Evolutionary conservation across 2,888 invertebrate species (phyloP).

Genomic region (Anodontia alba): DNA sequence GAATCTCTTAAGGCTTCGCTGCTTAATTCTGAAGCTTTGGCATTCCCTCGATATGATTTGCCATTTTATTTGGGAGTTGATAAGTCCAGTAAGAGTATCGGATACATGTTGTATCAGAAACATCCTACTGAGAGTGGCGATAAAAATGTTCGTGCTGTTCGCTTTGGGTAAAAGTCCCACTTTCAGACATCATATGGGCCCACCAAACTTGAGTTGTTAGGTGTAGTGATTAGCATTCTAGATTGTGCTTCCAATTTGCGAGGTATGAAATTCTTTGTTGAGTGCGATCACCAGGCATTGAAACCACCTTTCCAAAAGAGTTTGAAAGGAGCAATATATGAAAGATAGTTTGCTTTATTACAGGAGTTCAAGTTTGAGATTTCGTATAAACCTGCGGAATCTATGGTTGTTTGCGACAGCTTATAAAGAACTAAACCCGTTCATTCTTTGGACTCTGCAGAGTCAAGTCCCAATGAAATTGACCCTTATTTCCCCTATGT

Average conservation of each 20-base stretch:
- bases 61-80: constrained; percentile 27
- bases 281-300: constrained; percentile 41
- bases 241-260: neutral
- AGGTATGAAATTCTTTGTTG: constrained; percentile 27
- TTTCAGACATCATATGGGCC: constrained; percentile 30
- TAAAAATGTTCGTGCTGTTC: constrained; percentile 24
- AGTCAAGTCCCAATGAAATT: constrained; percentile 36
- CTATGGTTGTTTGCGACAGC: too few relatives aligned
- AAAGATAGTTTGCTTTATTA: constrained; percentile 31
- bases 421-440: too few relatives aligned
- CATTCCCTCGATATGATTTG: constrained; percentile 29
- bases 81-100: constrained; percentile 20
- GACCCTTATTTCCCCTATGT: constrained; percentile 45
- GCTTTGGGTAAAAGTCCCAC: constrained; percentile 41
- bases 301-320: constrained; percentile 26
- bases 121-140: constrained; percentile 25
- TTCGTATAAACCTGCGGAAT: constrained; percentile 21
- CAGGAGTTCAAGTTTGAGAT: constrained; percentile 23
- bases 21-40: constrained; percentile 22
- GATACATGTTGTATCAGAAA: constrained; percentile 42
- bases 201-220: constrained; percentile 37
- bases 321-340: constrained; percentile 11
- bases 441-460: neutral
- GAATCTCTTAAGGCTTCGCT: constrained; percentile 1
- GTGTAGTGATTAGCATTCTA: constrained; percentile 23